A percentile compares a stretch with the other conserved stretches of the same genome.
Conservation (phyloP, 2,113 vertebrate genomes). For the Anarrhichthys ocellatus region DNA sequence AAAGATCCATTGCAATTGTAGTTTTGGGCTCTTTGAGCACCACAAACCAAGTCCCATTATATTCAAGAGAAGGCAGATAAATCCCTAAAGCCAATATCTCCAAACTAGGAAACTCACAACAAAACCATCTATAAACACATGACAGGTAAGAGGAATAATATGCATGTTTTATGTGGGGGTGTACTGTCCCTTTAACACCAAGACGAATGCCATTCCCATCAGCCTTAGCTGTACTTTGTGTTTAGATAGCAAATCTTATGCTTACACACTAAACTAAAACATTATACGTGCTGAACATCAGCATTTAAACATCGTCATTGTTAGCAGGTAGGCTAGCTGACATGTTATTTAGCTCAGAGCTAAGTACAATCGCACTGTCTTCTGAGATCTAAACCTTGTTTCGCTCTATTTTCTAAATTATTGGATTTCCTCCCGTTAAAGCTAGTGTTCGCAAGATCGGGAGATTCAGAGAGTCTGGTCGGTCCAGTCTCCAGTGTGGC, state of each 20-base stretch:
- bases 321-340: no score
- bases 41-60: background rate
- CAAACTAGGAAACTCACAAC: no score
- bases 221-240: no score
- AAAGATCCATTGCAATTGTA: background rate
- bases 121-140: background rate
- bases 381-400: no score
- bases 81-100: background rate
- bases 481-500: no score
- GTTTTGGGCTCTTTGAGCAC: background rate
- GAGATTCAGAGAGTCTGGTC: background rate
- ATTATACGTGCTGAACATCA: no score
- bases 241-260: background rate
- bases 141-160: background rate
- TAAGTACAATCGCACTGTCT: no score
- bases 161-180: background rate
- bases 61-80: background rate
- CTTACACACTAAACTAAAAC: no score
- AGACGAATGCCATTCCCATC: background rate
- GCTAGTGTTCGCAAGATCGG: background rate
- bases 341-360: no score
- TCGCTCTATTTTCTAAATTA: background rate
- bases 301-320: no score
- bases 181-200: background rate
- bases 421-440: background rate